Evolutionary conservation across 2,797 vertebrate genomes (phyloP).

Genomic region (Merluccius polli): DNA sequence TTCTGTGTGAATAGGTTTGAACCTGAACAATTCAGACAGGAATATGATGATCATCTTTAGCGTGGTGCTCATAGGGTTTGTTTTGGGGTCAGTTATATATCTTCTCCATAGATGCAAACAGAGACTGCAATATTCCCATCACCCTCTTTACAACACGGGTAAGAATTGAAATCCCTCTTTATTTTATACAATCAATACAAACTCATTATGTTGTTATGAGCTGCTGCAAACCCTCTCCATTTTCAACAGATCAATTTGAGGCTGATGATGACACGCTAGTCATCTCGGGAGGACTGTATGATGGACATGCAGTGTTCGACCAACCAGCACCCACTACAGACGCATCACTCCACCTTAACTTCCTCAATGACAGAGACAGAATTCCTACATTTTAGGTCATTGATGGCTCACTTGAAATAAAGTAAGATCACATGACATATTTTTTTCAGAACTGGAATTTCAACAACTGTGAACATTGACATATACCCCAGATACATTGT

Average conservation of each 20-base stretch:
- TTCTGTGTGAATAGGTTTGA: conserved; percentile 29
- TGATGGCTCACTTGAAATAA: neutral
- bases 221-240: conserved; percentile 17
- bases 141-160: conserved; percentile 71
- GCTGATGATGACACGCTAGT: conserved; percentile 68
- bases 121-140: conserved; percentile 71
- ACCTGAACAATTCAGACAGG: conserved; percentile 61
- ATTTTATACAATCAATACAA: conserved; percentile 7
- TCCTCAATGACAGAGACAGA: conserved; percentile 55
- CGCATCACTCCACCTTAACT: conserved; percentile 65
- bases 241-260: conserved; percentile 56
- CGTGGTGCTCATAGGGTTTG: conserved; percentile 57
- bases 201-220: neutral
- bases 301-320: conserved; percentile 70
- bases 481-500: neutral
- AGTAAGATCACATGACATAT: neutral
- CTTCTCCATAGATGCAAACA: conserved; percentile 63
- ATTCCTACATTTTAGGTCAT: conserved; percentile 17
- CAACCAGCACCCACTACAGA: conserved; percentile 55
- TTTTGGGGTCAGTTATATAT: conserved; percentile 50
- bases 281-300: conserved; percentile 76
- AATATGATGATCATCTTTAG: conserved; percentile 72
- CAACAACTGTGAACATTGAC: neutral
- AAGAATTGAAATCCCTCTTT: conserved; percentile 18
- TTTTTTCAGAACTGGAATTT: neutral